Conservation (phyloP, 2,797 vertebrate species). For the Chrosomus eos region DNA sequence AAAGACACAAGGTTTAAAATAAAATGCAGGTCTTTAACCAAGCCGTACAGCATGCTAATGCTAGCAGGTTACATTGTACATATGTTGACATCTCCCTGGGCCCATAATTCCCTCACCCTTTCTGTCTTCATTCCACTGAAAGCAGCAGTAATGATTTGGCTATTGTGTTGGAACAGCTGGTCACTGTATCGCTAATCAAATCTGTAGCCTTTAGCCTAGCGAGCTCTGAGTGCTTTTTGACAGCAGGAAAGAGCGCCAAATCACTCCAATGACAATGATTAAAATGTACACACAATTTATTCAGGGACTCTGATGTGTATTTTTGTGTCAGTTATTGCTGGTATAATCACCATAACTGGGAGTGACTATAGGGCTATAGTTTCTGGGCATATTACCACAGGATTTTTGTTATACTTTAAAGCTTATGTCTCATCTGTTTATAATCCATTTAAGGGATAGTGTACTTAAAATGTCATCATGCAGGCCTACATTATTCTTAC, state of each 20-base stretch:
- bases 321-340: slow-evolving; percentile 26
- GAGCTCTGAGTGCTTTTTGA: slow-evolving; percentile 60
- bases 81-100: slow-evolving; percentile 53
- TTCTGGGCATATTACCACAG: slow-evolving; percentile 4
- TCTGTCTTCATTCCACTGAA: slow-evolving; percentile 80
- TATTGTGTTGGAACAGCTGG: slow-evolving; percentile 72
- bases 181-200: slow-evolving; percentile 69
- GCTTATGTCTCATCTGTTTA: not conserved
- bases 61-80: slow-evolving; percentile 57
- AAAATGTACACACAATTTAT: slow-evolving; percentile 51
- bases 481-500: not conserved
- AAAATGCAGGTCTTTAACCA: slow-evolving; percentile 24
- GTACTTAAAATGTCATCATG: not conserved
- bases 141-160: slow-evolving; percentile 73
- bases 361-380: not conserved
- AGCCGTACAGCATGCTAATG: slow-evolving; percentile 37
- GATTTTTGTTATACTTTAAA: not conserved
- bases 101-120: slow-evolving; percentile 65
- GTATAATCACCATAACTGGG: slow-evolving; percentile 26
- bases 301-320: slow-evolving; percentile 38
- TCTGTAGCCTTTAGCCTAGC: slow-evolving; percentile 58
- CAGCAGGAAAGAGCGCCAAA: slow-evolving; percentile 45
- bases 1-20: not conserved
- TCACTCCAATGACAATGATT: slow-evolving; percentile 56
- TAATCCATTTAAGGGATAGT: not conserved